These are phyloP conservation scores for Nebria salina DNA, from an alignment of 2,888 invertebrate genomes.

Conservation along the genomic window DNA sequence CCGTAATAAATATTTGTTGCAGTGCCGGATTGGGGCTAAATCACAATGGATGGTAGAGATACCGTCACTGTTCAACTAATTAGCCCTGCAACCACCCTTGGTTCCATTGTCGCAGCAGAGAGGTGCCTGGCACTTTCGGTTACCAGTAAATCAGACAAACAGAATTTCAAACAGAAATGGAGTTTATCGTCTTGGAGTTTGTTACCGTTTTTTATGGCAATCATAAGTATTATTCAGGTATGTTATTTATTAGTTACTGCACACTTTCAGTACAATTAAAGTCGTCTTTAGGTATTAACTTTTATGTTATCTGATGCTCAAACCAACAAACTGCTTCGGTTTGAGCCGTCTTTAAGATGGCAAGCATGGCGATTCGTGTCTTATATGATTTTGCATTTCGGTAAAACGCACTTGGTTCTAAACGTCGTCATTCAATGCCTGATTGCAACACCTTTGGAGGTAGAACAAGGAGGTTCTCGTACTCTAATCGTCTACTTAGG, in stretches of 20 bases:
- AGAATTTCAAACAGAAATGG: background rate
- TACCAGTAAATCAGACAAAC: background rate
- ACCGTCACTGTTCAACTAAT: slow-evolving; percentile 2
- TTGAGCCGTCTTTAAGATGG: slow-evolving; percentile 71
- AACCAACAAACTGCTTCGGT: slow-evolving; percentile 62
- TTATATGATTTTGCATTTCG: slow-evolving; percentile 84
- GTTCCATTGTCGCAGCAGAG: background rate
- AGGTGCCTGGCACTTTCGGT: background rate
- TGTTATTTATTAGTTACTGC: slow-evolving; percentile 17
- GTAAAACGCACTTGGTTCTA: slow-evolving; percentile 77
- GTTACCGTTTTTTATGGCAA: slow-evolving; percentile 56
- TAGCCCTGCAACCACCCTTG: slow-evolving; percentile 10
- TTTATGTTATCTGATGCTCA: slow-evolving; percentile 51
- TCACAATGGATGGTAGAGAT: slow-evolving; percentile 12
- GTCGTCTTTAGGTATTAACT: slow-evolving; percentile 52
- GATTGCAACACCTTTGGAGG: slow-evolving; percentile 69
- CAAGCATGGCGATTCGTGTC: slow-evolving; percentile 83
- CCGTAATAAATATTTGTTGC: too few relatives aligned
- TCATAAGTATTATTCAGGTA: slow-evolving; percentile 58
- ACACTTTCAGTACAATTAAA: background rate
- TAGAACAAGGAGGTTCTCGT: slow-evolving; percentile 79
- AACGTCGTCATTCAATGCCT: slow-evolving; percentile 76
- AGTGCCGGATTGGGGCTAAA: slow-evolving; percentile 17
- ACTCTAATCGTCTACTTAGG: slow-evolving; percentile 76
- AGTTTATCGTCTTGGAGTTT: slow-evolving; percentile 49